phyloP scores from a whole-genome alignment of 2,113 vertebrate species.

The Rhea pennata region DNA sequence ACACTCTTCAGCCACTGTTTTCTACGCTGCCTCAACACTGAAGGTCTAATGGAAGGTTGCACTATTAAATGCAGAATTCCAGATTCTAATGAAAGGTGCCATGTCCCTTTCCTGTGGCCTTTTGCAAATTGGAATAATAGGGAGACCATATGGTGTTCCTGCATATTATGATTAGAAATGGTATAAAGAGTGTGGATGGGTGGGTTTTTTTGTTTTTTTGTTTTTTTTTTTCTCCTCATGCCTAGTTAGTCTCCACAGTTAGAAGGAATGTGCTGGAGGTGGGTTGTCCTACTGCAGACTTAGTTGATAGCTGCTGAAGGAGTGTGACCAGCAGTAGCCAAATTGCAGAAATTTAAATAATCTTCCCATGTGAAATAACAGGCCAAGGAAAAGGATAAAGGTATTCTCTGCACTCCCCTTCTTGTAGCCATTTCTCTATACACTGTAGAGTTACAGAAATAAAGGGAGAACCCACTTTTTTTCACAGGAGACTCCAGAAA shows the following conservation, averaged over 20 bases:
- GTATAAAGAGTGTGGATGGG: conserved; percentile 74
- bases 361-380: conserved; percentile 60
- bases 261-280: conserved; percentile 67
- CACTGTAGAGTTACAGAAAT: conserved; percentile 75
- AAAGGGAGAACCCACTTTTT: conserved; percentile 80
- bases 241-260: conserved; percentile 71
- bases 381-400: conserved; percentile 71
- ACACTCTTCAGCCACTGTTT: conserved; percentile 80
- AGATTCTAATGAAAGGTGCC: conserved; percentile 72
- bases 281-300: conserved; percentile 64
- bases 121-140: conserved; percentile 71
- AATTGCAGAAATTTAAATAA: conserved; percentile 41
- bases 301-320: conserved; percentile 42
- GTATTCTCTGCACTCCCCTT: conserved; percentile 68
- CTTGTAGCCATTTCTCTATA: conserved; percentile 64
- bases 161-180: conserved; percentile 72
- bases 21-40: conserved; percentile 79
- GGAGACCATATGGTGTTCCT: conserved; percentile 73
- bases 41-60: conserved; percentile 73
- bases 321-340: conserved; percentile 56
- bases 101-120: conserved; percentile 78
- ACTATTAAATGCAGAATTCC: conserved; percentile 73
- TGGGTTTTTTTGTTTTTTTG: no score
- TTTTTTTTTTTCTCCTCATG: conserved; percentile 66
- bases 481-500: conserved; percentile 78